These are phyloP conservation scores for Brachionus paranguensis DNA, from an alignment of 1,140 invertebrate genomes.

Conservation along the genomic window DNA sequence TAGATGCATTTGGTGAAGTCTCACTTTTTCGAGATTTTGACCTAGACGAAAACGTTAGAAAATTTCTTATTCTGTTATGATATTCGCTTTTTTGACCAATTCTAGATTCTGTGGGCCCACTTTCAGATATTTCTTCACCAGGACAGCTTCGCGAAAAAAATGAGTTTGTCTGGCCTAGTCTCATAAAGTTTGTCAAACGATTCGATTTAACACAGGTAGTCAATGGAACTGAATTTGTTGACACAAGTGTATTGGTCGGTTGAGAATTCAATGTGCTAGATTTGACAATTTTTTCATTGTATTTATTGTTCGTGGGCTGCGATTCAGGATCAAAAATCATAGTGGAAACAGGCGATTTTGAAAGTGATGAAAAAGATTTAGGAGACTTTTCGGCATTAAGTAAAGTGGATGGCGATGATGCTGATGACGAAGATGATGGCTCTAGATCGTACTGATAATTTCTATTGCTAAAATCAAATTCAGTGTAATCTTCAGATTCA, in stretches of 20 bases:
- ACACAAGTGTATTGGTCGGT: not conserved
- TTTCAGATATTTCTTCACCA: conserved; percentile 19
- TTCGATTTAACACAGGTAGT: not conserved
- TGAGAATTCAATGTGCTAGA: not conserved
- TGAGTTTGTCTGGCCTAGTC: not conserved
- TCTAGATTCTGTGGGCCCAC: not conserved
- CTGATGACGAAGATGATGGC: conserved; percentile 6
- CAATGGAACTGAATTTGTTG: conserved; percentile 20
- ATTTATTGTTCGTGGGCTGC: not conserved
- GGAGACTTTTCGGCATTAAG: not conserved
- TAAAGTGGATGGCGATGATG: conserved; percentile 13
- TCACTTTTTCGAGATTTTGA: not conserved
- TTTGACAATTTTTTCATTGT: conserved; percentile 21
- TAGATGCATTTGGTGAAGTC: not conserved
- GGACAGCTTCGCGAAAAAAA: conserved; percentile 39
- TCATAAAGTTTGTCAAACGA: conserved; percentile 1
- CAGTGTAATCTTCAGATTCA: not conserved
- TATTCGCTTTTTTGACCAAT: not conserved
- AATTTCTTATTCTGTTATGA: conserved; percentile 8
- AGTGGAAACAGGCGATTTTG: not conserved
- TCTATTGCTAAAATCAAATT: not conserved
- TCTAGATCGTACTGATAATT: not conserved
- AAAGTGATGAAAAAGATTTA: not conserved
- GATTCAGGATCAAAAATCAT: not conserved
- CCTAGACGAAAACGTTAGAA: not conserved